Base-by-base conservation (phyloP, 2,113 vertebrate species). In the Malurus cyaneus region DNA sequence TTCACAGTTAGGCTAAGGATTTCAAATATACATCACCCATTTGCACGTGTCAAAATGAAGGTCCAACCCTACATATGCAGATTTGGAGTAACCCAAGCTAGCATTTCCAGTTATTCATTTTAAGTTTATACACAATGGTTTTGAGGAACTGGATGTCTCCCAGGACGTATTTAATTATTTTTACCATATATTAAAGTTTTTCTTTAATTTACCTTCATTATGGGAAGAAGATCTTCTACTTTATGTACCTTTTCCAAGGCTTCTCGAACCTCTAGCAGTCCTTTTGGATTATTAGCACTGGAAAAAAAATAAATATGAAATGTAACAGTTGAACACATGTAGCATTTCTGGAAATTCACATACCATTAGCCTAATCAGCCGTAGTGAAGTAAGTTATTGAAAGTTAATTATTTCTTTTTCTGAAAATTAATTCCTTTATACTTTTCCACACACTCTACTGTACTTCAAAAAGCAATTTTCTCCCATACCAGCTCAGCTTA, bases 141-240 rank as follows among this genome's bases (percentile, higher is more conserved):
- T 32, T 62, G 52, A 73, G 44, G 9, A 95, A 73, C 11, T 62
- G 4, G 11, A 0, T 50, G 72, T 24, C 14, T 46, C 18, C n/a
- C 44, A 47, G 24, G 67, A 79, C 5, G 50, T 0, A 9, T 44
- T 62, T 77, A 13, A n/a, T 28, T 29, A 36, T 54, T 83, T 80
- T 81, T 71, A 44, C 14, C 8, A 23, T 18, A 28, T 79, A 88
- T 79, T 81, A 5, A 85, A 72, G 21, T 23, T 89, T 78, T 91
- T 49, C 29, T 78, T 54, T 79, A 29, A 82, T 93, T 97, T 98
- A 99, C 99, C 99, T 99, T 99, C 99, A 99, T 99, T 95, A 99
- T 99, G n/a, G 99, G 99, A 95, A 99, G 98, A 67, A 99, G 98
- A 94, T 99, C 99, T 96, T 99, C 99, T 66, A 99, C 98, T 97